phyloP scores from a whole-genome alignment of 2,888 invertebrate genomes.

The Oscheius sp. region DNA sequence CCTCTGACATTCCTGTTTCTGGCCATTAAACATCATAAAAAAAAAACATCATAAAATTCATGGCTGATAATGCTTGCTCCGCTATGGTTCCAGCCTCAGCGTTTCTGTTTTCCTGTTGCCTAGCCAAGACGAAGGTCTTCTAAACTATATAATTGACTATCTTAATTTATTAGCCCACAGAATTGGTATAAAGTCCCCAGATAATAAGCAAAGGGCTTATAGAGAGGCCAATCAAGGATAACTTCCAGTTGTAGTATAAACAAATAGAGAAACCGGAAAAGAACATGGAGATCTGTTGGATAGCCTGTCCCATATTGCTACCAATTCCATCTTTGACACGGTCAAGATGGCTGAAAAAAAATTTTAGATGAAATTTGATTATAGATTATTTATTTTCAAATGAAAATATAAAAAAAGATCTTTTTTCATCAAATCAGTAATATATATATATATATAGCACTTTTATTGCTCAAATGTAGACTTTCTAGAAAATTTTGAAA shows the following conservation, averaged over 20 bases:
- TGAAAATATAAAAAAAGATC: no score
- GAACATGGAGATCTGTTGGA: conserved; percentile 19
- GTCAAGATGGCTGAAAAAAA: conserved; percentile 61
- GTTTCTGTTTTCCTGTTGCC: conserved; percentile 25
- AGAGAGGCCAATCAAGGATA: conserved; percentile 66
- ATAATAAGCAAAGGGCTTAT: conserved; percentile 62
- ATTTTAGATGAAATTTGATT: neutral
- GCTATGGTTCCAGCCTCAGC: conserved; percentile 38
- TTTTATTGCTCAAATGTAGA: no score
- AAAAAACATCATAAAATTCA: conserved; percentile 51
- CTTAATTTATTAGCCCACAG: conserved; percentile 6
- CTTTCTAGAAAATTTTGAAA: no score
- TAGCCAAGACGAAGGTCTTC: neutral
- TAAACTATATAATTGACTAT: no score
- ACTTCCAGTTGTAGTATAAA: conserved; percentile 59
- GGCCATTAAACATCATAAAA: conserved; percentile 56
- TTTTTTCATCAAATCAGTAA: no score
- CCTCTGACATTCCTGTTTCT: conserved; percentile 47
- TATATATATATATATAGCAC: no score
- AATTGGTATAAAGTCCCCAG: conserved; percentile 36
- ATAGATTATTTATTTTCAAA: no score
- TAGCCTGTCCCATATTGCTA: conserved; percentile 34
- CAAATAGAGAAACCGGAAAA: conserved; percentile 41
- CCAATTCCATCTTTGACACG: conserved; percentile 67
- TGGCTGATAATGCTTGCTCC: conserved; percentile 47